A percentile compares a stretch with the other conserved stretches of the same genome.
Conservation (phyloP, 2,113 vertebrate species). For the Microcebus ravelobensis region DNA sequence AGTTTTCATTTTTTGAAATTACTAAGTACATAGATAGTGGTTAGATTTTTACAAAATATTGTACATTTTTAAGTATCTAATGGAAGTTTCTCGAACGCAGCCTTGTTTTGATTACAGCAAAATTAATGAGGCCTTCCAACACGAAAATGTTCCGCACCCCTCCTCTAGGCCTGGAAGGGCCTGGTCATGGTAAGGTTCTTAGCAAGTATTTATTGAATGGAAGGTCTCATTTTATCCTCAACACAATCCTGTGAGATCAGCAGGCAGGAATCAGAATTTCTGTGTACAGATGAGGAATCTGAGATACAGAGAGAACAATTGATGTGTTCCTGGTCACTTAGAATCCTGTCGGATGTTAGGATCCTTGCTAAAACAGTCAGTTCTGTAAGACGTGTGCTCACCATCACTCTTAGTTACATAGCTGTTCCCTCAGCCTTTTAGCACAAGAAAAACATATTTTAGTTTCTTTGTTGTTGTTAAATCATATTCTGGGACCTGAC, state of each 20-base stretch:
- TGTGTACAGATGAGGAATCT: background rate
- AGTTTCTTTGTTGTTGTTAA: constrained; percentile 68
- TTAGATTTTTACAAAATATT: too few species aligned
- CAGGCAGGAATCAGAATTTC: background rate
- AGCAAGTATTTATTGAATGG: background rate
- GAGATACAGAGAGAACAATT: background rate
- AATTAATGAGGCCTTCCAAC: too few species aligned
- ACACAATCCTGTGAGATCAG: background rate
- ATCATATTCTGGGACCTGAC: constrained; percentile 44
- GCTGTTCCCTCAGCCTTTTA: background rate
- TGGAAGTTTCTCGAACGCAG: too few species aligned
- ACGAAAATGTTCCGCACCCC: too few species aligned
- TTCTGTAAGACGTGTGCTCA: rapidly evolving
- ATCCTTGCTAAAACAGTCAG: too few species aligned
- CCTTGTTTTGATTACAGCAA: too few species aligned
- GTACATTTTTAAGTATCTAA: too few species aligned
- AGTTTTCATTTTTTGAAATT: too few species aligned
- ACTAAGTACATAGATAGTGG: too few species aligned
- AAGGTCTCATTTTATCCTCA: background rate
- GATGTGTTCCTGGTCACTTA: background rate
- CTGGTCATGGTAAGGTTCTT: background rate
- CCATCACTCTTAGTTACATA: background rate
- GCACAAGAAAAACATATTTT: constrained; percentile 46
- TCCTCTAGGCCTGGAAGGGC: background rate
- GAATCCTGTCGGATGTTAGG: rapidly evolving